phyloP scores from a whole-genome alignment of 1,140 invertebrate species.

The Saccostrea cuccullata region DNA sequence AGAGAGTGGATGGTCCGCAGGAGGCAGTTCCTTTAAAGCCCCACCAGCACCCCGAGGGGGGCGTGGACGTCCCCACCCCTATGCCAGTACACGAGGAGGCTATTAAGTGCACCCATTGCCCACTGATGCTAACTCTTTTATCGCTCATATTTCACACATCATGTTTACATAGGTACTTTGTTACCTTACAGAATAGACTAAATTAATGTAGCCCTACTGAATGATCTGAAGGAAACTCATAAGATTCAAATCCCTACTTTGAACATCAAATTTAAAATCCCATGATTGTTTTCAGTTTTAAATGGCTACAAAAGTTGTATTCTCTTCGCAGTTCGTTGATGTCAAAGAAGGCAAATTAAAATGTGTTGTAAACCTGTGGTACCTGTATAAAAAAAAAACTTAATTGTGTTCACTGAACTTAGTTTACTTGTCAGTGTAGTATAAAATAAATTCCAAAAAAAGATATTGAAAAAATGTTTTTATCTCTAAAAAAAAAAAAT shows the following conservation, averaged over 20 bases:
- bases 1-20: constrained; percentile 43
- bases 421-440: neutral
- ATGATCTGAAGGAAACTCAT: neutral
- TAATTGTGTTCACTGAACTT: constrained; percentile 23
- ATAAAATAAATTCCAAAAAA: neutral
- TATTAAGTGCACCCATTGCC: constrained; percentile 2
- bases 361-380: constrained; percentile 18
- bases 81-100: constrained; percentile 47
- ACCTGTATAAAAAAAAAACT: constrained; percentile 21
- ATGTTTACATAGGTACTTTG: constrained; percentile 3
- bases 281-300: neutral
- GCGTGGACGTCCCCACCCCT: constrained; percentile 49
- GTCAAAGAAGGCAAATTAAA: constrained; percentile 24
- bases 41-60: constrained; percentile 48
- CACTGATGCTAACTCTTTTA: constrained; percentile 10
- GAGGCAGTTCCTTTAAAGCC: constrained; percentile 42
- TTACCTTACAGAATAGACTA: constrained; percentile 1
- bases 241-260: neutral
- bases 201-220: neutral
- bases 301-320: constrained; percentile 13
- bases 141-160: constrained; percentile 28
- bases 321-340: neutral
- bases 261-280: neutral
- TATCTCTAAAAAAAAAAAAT: constrained; percentile 27
- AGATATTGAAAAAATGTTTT: neutral